Evolutionary conservation across 2,888 invertebrate species (phyloP).

Genomic region (Meiosimyza platycephala): DNA sequence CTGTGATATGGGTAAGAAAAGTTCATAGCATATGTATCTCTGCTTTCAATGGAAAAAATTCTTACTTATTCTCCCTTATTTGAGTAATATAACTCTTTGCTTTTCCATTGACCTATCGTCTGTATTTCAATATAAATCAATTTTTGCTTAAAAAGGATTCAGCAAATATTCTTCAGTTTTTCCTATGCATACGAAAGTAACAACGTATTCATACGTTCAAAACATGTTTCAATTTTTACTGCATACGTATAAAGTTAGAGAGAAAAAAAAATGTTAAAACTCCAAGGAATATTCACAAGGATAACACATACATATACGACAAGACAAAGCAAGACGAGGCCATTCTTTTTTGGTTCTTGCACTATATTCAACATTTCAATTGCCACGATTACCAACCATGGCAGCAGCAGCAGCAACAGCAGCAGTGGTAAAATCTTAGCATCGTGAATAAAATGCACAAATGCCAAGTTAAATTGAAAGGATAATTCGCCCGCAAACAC

Average conservation of each 20-base stretch:
- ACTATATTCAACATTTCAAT: constrained; percentile 20
- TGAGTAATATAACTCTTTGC: too few species aligned
- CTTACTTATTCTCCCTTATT: too few species aligned
- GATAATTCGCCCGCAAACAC: constrained; percentile 66
- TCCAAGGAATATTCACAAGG: too few species aligned
- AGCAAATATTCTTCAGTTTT: constrained; percentile 22
- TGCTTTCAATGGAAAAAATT: too few species aligned
- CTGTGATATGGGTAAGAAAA: too few species aligned
- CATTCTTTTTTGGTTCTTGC: neutral
- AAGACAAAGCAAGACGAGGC: neutral
- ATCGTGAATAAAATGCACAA: constrained; percentile 50
- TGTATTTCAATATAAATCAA: constrained; percentile 48
- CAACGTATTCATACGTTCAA: constrained; percentile 5
- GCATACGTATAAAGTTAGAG: too few species aligned
- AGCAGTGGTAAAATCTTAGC: neutral
- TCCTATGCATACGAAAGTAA: constrained; percentile 22
- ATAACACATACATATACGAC: neutral
- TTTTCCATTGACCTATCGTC: constrained; percentile 22
- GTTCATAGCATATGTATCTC: too few species aligned
- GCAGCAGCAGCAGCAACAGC: neutral
- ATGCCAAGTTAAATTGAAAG: constrained; percentile 67
- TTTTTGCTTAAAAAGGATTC: constrained; percentile 28
- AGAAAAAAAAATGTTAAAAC: too few species aligned
- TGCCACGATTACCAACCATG: constrained; percentile 14
- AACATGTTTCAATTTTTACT: neutral